These are phyloP conservation scores for Boloria selene DNA, from an alignment of 2,888 invertebrate species.

Conservation along the genomic window DNA sequence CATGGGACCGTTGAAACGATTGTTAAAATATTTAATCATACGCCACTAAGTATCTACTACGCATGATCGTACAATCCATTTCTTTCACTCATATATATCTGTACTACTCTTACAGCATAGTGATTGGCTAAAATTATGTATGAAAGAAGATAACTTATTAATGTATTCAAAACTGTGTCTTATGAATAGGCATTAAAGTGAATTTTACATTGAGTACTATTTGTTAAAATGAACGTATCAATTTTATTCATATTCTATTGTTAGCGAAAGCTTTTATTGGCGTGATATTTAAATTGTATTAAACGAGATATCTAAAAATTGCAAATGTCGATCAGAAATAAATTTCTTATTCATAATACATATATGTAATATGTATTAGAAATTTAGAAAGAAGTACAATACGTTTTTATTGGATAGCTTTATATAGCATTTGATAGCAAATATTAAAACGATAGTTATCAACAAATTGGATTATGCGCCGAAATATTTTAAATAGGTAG, in stretches of 20 bases:
- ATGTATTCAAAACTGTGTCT: not conserved
- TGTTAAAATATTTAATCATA: conserved; percentile 11
- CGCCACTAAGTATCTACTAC: conserved; percentile 24
- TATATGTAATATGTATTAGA: no score
- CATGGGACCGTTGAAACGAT: conserved; percentile 69
- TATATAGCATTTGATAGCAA: no score
- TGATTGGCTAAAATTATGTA: not conserved
- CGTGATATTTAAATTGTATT: no score
- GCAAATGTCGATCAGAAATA: no score
- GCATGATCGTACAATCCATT: conserved; percentile 35
- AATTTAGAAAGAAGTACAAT: no score
- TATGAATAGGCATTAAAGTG: not conserved
- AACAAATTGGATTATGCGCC: no score
- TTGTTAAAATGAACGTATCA: not conserved
- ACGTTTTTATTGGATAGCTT: no score
- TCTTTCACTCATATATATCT: conserved; percentile 28
- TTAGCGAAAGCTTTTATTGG: not conserved
- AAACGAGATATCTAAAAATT: no score
- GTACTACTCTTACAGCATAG: conserved; percentile 17
- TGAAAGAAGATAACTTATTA: not conserved
- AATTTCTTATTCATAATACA: no score
- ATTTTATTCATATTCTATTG: not conserved
- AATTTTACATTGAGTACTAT: not conserved
- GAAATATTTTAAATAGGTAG: no score
- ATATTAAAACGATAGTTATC: no score